Base-by-base conservation (phyloP, 2,888 invertebrate genomes). In the Chrysomela aeneicollis region DNA sequence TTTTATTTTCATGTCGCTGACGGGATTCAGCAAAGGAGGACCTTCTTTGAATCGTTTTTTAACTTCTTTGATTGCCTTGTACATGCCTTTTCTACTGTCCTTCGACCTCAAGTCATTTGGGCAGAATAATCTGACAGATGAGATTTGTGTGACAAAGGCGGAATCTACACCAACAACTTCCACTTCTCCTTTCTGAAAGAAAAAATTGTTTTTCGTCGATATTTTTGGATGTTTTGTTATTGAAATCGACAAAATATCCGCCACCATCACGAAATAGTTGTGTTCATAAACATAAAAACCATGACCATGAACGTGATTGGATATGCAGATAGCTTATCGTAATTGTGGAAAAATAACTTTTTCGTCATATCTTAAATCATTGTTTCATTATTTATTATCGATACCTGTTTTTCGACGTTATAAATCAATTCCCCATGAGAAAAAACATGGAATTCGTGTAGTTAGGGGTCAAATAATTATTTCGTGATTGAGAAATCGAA, bases 1-100 rank as follows among this genome's bases (percentile, higher is more conserved):
- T 63, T 90, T 90, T 62, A 99, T 98, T 77, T 93, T 92, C 98
- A 99, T 98, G 77, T 99, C 98, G 61, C 91, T 91, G 17, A 98
- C 87, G 0, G 99, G 98, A 84, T 99, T 94, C 1, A 99, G 83
- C 6, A 95, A 82, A 0, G 98, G 98, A 0, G 95, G 88, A 0
- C 94, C 94, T 49, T 92, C 89, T 0, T 93, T 91, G 81, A 97
- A 97, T 35, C 97, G 88, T 79, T 92, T 93, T 76, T 94, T 91
- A 0, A 97, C 95, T 84, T 97, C 95, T 65, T 89, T 88, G 58
- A 96, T 90, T 0, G 93, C 92, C 81, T 93, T 94, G 0, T 93
- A 85, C 0, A 98, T 94, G 10, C 92, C 91, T 78, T 90, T 92
- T 54, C 97, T 87, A 75, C 91, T 94, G 76, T 97, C 97, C 0